Evolutionary conservation across 1,140 invertebrate genomes (phyloP).

Genomic region (silkworm (Bombyx mori)): DNA sequence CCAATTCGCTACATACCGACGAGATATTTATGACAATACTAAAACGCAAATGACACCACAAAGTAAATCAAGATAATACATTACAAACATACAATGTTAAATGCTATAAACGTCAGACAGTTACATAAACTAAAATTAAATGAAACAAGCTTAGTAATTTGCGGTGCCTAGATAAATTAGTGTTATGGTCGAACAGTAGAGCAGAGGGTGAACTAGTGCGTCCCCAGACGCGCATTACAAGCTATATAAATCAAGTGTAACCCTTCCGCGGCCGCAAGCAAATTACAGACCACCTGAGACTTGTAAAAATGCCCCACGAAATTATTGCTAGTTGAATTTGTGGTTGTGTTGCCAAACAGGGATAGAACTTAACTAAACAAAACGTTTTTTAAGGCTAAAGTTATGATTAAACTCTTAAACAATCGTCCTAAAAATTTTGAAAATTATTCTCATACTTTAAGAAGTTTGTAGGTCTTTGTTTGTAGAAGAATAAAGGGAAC

Average conservation of each 20-base stretch:
- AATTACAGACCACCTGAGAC: slow-evolving; percentile 66
- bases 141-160: slow-evolving; percentile 24
- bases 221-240: slow-evolving; percentile 47
- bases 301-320: slow-evolving; percentile 53
- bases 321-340: slow-evolving; percentile 31
- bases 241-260: slow-evolving; percentile 56
- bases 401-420: not conserved
- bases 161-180: slow-evolving; percentile 36
- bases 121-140: slow-evolving; percentile 2
- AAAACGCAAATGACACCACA: not conserved
- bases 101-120: not conserved
- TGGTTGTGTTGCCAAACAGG: slow-evolving; percentile 2
- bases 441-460: not conserved
- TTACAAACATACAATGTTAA: not conserved
- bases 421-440: slow-evolving; percentile 4
- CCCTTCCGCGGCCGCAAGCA: slow-evolving; percentile 55
- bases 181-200: slow-evolving; percentile 24
- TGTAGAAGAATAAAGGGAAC: slow-evolving; percentile 25
- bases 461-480: not conserved
- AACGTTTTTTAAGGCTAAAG: no score
- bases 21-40: not conserved
- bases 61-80: not conserved
- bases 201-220: slow-evolving; percentile 31
- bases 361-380: no score
- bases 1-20: no score